Base-by-base conservation (phyloP, 2,113 vertebrate species). In the Urocitellus parryii region DNA sequence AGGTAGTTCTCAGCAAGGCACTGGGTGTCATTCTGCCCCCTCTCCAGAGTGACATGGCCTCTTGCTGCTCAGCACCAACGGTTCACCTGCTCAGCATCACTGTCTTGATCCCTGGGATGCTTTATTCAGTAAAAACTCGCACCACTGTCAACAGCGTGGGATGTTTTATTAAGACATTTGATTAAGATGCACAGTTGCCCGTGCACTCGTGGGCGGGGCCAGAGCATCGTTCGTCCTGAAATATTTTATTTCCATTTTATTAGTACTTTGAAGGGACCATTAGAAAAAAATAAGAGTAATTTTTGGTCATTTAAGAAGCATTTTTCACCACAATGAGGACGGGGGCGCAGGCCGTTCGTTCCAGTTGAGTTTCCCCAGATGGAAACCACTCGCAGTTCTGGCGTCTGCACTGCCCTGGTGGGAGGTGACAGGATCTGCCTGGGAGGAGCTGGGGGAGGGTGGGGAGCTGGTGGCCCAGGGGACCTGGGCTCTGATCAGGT, bases 91-190 rank as follows among this genome's bases (percentile, higher is more conserved):
- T 42, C 92, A 65, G 94, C 61, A 72, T 45, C 96, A 27, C 74
- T 13, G 1, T 96, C 82, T 73, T 2, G 5, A 58, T 29, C 83
- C 83, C 86, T 84, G 29, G 0, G 90, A 93, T 58, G 76, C 77
- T 96, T 87, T 89, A 74, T 68, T 96, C 96, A 96, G 94, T 97
- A 97, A 92, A 97, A 78, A 77, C 73, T 70, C 76, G 91, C 39
- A 72, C 85, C 92, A 88, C 53, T 90, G 88, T 94, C 74, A 88
- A 74, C 14, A 94, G 65, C 56, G 48, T 24, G 32, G 8, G 27
- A 2, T 34, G 45, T 96, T 98, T 96, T 87, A 97, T 90, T 81
- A 61, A 48, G 61, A 82, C 4, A 1, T 70, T 27, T 9, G 65
- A 89, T 77, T 76, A 56, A 81, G 72, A 88, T 12, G 11, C 25